phyloP scores from a whole-genome alignment of 1,140 invertebrate species.

The Diorhabda sublineata region DNA sequence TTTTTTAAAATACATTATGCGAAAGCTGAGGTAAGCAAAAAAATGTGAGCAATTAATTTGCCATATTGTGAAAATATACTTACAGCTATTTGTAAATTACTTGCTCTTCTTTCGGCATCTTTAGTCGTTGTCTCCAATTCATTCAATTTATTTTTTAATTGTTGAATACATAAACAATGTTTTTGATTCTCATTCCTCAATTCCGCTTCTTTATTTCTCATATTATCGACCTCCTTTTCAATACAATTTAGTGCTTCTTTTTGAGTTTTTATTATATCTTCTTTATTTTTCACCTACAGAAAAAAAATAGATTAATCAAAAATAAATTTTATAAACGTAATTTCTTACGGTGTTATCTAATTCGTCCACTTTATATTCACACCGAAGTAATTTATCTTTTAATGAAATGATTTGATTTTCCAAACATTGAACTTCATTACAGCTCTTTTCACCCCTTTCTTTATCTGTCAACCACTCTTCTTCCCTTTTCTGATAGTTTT shows the following conservation, averaged over 20 bases:
- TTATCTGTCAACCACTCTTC: background rate
- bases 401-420: background rate
- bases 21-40: background rate
- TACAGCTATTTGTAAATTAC: conserved; percentile 42
- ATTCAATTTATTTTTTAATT: conserved; percentile 29
- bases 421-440: background rate
- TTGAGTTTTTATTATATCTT: conserved; percentile 12
- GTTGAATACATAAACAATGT: conserved; percentile 28
- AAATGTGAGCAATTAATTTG: background rate
- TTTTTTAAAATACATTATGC: too few species aligned
- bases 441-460: background rate
- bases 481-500: conserved; percentile 22
- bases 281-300: conserved; percentile 19
- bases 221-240: conserved; percentile 1
- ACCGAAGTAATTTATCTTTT: background rate
- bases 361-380: background rate
- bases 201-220: conserved; percentile 16
- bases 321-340: background rate
- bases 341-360: background rate
- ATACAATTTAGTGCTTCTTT: conserved; percentile 4
- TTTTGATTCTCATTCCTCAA: conserved; percentile 23
- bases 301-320: background rate
- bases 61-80: conserved; percentile 15
- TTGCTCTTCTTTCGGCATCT: conserved; percentile 33
- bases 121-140: conserved; percentile 32